Evolutionary conservation across 2,113 vertebrate species (phyloP).

Genomic region (Seriola quinqueradiata): DNA sequence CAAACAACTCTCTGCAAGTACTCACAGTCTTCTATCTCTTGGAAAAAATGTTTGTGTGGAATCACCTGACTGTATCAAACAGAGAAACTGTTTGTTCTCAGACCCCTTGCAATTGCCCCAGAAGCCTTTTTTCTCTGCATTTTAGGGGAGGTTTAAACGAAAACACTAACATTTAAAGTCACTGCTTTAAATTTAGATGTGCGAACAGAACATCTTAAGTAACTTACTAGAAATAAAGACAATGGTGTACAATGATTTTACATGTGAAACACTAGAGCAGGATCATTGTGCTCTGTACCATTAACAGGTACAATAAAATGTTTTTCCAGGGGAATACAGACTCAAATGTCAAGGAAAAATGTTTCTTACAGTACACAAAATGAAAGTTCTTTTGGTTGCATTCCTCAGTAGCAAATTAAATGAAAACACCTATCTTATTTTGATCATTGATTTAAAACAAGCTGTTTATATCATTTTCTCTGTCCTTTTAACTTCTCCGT

Average conservation of each 20-base stretch:
- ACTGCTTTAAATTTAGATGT: not conserved
- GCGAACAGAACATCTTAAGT: slow-evolving; percentile 13
- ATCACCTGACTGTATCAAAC: slow-evolving; percentile 45
- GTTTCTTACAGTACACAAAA: not conserved
- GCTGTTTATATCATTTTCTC: not conserved
- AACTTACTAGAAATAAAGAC: slow-evolving; percentile 11
- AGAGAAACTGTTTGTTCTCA: slow-evolving; percentile 51
- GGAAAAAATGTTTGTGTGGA: not conserved
- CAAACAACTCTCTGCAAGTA: slow-evolving; percentile 1
- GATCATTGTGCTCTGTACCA: not conserved
- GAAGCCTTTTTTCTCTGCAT: not conserved
- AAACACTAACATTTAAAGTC: not conserved
- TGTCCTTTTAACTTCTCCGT: not conserved
- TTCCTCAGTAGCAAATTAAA: not conserved
- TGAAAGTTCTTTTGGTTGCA: not conserved
- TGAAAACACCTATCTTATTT: not conserved
- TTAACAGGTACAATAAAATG: not conserved
- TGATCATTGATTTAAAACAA: not conserved
- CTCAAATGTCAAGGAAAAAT: not conserved
- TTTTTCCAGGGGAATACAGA: not conserved
- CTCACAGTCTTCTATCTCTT: not conserved
- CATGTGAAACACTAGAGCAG: not conserved
- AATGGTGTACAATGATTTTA: not conserved
- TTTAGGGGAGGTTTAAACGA: not conserved
- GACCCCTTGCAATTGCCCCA: not conserved